phyloP scores from a whole-genome alignment of 2,797 vertebrate species.

The Amphiprion clarkii region DNA sequence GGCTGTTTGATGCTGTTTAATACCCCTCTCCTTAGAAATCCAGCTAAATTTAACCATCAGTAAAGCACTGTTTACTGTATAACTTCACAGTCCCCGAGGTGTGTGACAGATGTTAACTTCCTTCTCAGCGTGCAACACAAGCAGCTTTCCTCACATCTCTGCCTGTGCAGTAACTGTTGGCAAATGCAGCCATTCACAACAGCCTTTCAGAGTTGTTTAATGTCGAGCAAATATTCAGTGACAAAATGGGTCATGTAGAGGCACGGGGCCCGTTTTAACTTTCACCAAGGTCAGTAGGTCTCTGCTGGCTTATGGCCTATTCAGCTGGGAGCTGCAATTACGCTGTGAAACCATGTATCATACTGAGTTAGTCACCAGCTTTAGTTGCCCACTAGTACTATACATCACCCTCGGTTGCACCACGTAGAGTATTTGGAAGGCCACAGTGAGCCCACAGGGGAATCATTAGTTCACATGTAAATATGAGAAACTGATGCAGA shows the following conservation, averaged over 20 bases:
- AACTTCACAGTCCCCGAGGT: constrained; percentile 21
- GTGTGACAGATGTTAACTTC: constrained; percentile 53
- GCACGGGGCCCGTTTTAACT: constrained; percentile 50
- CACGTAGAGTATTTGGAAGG: constrained; percentile 66
- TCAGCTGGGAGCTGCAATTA: constrained; percentile 82
- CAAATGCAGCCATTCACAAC: constrained; percentile 39
- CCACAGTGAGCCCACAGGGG: constrained; percentile 68
- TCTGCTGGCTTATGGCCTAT: constrained; percentile 72
- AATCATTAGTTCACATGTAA: constrained; percentile 80
- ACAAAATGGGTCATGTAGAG: constrained; percentile 70
- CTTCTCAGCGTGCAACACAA: constrained; percentile 10
- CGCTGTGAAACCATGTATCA: constrained; percentile 69
- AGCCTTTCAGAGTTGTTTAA: constrained; percentile 58
- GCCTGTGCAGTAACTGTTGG: constrained; percentile 33
- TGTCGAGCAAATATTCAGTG: constrained; percentile 30
- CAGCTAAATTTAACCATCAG: constrained; percentile 29
- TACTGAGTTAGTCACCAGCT: constrained; percentile 77
- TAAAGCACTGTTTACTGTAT: constrained; percentile 11
- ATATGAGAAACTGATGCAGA: constrained; percentile 74
- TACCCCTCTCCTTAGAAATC: constrained; percentile 1
- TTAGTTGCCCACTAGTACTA: constrained; percentile 67
- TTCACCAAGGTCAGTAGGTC: constrained; percentile 80
- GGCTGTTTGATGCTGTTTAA: constrained; percentile 28
- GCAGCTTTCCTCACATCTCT: constrained; percentile 21
- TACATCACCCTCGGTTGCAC: constrained; percentile 65